Conservation (phyloP, 2,888 invertebrate genomes). For the Globia sparganii region DNA sequence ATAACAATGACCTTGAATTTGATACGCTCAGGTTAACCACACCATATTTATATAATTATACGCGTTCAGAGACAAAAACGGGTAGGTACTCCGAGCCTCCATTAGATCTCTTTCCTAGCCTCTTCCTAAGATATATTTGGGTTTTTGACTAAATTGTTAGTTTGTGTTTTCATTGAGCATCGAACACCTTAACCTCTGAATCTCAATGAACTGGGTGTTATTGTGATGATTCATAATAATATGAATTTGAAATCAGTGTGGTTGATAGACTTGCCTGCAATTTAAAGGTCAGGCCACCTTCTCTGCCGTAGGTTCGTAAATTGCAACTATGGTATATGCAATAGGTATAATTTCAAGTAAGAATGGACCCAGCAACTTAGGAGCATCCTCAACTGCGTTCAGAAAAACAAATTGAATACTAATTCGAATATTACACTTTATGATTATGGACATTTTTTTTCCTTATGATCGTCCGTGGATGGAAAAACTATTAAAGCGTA, state of each 20-base stretch:
- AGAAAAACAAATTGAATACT: background rate
- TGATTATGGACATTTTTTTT: background rate
- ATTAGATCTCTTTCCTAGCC: background rate
- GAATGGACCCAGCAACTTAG: background rate
- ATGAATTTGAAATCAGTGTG: slow-evolving; percentile 10
- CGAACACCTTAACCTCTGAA: slow-evolving; percentile 18
- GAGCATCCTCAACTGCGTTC: background rate
- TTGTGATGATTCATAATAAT: slow-evolving; percentile 19
- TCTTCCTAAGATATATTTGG: background rate
- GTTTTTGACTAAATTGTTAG: background rate
- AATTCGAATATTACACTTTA: background rate
- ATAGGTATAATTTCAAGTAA: background rate
- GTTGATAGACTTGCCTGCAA: background rate
- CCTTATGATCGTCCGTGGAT: background rate
- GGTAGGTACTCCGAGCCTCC: background rate
- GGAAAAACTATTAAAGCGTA: background rate
- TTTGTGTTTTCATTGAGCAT: slow-evolving; percentile 15
- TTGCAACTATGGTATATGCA: background rate
- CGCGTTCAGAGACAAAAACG: slow-evolving; percentile 28
- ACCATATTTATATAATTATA: slow-evolving; percentile 62
- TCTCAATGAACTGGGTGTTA: slow-evolving; percentile 29
- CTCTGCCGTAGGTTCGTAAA: background rate
- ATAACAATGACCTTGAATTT: slow-evolving; percentile 71
- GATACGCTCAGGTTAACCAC: slow-evolving; percentile 63
- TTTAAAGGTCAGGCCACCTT: background rate